Base-by-base conservation (phyloP, 2,113 vertebrate species). In the Trematomus loennbergii region DNA sequence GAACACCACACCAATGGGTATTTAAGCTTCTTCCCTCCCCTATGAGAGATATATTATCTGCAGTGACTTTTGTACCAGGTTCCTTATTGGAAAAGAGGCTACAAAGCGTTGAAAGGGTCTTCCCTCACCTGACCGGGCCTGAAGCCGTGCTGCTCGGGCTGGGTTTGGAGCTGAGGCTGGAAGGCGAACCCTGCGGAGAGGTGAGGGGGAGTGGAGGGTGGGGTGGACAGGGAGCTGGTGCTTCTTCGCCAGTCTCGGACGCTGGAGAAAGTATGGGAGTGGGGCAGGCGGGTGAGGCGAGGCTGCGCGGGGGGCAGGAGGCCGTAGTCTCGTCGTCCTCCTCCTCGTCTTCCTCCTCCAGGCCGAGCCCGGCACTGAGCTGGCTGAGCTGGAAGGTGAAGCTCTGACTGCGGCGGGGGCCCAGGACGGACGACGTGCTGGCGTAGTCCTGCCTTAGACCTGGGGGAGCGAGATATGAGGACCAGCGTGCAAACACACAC, bases 391-490 rank as follows among this genome's bases (percentile, higher is more conserved):
- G 95, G 78, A 97, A 82, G 61, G 93, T 95, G 69, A 96, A 88
- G 62, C 94, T 97, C 43, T 95, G 95, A 72, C 95, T 97, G 80
- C 96, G 95, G 75, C 96, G 96, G 65, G 92, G 95, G 68, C 95
- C 94, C 78, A 85, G 17, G 94, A 96, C 1, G 89, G 94, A 69
- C 3, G 97, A 96, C 29, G 95, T 95, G 20, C 96, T 96, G 93
- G 97, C 97, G 73, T 96, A 97, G 91, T 98, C 97, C 94, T 98
- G 97, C 70, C 97, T 96, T 73, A 99, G 96, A 93, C 97, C 97
- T 99, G 88, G 5, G 76, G 87, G 92, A 55, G 89, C 46, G 16
- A 82, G 52, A 91, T 0, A 68, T 91, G 78, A 86, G 86, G 81
- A 83, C 17, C 12, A 46, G 76, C 2, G 25, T n/a, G n/a, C n/a